These are phyloP conservation scores for Octodon degus DNA, from an alignment of 2,113 vertebrate species.

Conservation along the genomic window DNA sequence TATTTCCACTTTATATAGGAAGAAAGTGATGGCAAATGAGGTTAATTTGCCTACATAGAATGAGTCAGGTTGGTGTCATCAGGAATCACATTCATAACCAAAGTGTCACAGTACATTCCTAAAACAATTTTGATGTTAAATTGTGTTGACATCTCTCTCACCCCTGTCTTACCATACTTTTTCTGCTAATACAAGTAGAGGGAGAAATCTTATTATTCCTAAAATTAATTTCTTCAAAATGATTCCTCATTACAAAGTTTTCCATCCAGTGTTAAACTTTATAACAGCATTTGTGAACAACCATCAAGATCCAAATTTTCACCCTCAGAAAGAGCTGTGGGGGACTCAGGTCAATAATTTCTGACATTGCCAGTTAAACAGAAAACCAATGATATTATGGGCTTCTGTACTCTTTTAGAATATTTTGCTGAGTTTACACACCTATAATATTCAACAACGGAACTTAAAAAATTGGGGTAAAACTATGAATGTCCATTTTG, in stretches of 20 bases:
- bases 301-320: neutral
- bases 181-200: neutral
- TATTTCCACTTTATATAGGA: neutral
- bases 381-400: no score
- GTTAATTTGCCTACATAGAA: neutral
- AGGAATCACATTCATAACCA: neutral
- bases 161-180: neutral
- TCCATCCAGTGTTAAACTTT: neutral
- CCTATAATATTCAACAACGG: no score
- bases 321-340: constrained; percentile 8
- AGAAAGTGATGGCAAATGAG: neutral
- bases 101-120: neutral
- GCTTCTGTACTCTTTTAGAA: no score
- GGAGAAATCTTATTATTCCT: neutral
- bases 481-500: no score
- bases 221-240: neutral
- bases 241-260: constrained; percentile 20
- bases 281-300: neutral
- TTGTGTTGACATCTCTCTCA: neutral
- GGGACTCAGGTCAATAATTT: no score
- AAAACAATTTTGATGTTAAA: neutral
- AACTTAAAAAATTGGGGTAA: no score
- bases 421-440: no score
- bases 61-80: neutral
- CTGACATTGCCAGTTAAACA: no score